phyloP scores from a whole-genome alignment of 2,888 invertebrate genomes.

The Aspidiotus destructor region DNA sequence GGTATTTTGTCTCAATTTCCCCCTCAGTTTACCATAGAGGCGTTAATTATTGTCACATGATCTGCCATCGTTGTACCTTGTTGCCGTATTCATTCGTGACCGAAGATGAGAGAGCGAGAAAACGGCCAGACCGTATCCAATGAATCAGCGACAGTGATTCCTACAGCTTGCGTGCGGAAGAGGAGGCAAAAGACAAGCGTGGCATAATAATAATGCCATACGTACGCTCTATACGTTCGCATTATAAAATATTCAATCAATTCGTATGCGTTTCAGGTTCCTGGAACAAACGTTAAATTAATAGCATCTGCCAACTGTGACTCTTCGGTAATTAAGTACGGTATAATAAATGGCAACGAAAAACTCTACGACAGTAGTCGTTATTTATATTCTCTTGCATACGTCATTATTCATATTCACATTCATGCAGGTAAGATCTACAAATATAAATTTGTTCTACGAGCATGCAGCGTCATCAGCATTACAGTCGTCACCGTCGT shows the following conservation, averaged over 20 bases:
- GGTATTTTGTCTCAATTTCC: no score
- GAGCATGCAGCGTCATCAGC: slow-evolving; percentile 8
- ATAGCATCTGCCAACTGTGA: slow-evolving; percentile 30
- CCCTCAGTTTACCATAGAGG: no score
- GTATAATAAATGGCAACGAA: slow-evolving; percentile 29
- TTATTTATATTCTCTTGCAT: slow-evolving; percentile 26
- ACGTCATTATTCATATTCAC: slow-evolving; percentile 30
- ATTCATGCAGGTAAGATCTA: slow-evolving; percentile 20
- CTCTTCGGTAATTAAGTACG: slow-evolving; percentile 29
- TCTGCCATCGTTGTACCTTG: no score
- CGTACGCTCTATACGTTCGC: no score
- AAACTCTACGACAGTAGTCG: slow-evolving; percentile 31
- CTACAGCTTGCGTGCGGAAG: no score
- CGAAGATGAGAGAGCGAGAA: no score
- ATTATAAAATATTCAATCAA: slow-evolving; percentile 20
- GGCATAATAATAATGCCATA: no score
- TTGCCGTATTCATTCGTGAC: no score
- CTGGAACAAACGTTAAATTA: slow-evolving; percentile 23
- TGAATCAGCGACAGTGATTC: no score
- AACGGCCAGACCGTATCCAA: no score
- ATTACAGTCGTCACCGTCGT: not conserved
- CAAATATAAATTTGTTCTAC: slow-evolving; percentile 7
- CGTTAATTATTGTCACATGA: no score
- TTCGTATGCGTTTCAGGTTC: slow-evolving; percentile 28
- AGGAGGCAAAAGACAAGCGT: no score